Evolutionary conservation across 2,797 vertebrate genomes (phyloP).

Genomic region (Benthosema pterotum): DNA sequence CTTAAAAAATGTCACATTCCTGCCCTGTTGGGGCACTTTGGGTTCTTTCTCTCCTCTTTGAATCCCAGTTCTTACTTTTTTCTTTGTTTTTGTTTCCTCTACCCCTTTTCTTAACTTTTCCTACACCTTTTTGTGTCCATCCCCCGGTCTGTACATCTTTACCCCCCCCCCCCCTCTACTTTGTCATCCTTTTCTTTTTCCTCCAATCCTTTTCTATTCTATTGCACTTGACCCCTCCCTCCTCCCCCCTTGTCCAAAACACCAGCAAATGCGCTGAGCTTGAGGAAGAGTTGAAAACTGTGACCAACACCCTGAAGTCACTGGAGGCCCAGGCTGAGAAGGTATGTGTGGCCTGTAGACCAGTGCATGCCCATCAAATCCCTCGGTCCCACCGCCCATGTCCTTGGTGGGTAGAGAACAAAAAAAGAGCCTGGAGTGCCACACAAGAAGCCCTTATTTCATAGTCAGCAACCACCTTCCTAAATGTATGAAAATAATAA

Average conservation of each 20-base stretch:
- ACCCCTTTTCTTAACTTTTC: constrained; percentile 35
- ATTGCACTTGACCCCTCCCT: constrained; percentile 59
- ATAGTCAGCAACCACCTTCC: too few species aligned
- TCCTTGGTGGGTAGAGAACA: constrained; percentile 8
- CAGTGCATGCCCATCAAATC: constrained; percentile 51
- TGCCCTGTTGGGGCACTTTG: constrained; percentile 80
- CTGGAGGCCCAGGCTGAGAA: constrained; percentile 99
- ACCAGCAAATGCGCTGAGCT: constrained; percentile 99
- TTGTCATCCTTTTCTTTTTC: constrained; percentile 75
- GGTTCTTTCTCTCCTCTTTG: constrained; percentile 53
- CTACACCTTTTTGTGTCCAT: constrained; percentile 34
- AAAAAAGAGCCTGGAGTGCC: constrained; percentile 19
- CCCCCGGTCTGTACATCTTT: constrained; percentile 26
- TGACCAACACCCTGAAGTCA: constrained; percentile 99
- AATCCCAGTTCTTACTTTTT: constrained; percentile 65
- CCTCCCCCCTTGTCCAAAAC: constrained; percentile 82
- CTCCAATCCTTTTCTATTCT: constrained; percentile 61
- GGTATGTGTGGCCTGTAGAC: constrained; percentile 82
- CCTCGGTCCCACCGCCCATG: constrained; percentile 15
- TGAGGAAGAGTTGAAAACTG: constrained; percentile 99
- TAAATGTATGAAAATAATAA: constrained; percentile 1
- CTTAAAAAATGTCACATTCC: constrained; percentile 46
- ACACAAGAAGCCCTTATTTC: constrained; percentile 1
- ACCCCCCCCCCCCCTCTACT: constrained; percentile 15
- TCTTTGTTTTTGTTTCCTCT: constrained; percentile 54